Percentiles rank a stretch among this genome's conserved stretches.
Evolutionary conservation across 2,888 invertebrate genomes (phyloP).

Genomic region (Seladonia tumulorum): DNA sequence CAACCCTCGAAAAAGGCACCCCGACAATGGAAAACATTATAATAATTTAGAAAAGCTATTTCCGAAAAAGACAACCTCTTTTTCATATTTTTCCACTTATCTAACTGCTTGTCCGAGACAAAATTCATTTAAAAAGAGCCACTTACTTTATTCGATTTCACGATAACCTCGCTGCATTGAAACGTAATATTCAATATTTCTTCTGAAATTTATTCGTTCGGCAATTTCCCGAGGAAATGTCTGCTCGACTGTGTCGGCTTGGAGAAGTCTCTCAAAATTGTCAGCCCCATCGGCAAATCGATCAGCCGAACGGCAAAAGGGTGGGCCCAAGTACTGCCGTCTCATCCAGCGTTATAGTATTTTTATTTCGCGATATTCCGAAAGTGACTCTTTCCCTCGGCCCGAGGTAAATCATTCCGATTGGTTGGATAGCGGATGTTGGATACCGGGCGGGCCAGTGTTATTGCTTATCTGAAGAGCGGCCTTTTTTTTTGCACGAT

Average conservation of each 20-base stretch:
- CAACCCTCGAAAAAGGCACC: no score
- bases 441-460: constrained; percentile 48
- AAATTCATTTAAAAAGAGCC: no score
- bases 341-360: constrained; percentile 14
- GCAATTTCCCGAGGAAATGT: background rate
- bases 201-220: background rate
- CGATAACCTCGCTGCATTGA: background rate
- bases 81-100: background rate
- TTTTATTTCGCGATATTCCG: background rate
- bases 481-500: constrained; percentile 55
- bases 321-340: background rate
- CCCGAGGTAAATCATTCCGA: constrained; percentile 54
- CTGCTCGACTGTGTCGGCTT: background rate
- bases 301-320: background rate
- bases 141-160: background rate
- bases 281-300: background rate
- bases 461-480: constrained; percentile 62
- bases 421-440: constrained; percentile 71
- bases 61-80: background rate
- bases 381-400: background rate
- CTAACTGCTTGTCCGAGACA: no score
- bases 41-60: background rate
- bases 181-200: background rate
- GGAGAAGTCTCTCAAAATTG: background rate
- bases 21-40: background rate